These are phyloP conservation scores for Zingel zingel DNA, from an alignment of 2,113 vertebrate genomes.

Conservation along the genomic window DNA sequence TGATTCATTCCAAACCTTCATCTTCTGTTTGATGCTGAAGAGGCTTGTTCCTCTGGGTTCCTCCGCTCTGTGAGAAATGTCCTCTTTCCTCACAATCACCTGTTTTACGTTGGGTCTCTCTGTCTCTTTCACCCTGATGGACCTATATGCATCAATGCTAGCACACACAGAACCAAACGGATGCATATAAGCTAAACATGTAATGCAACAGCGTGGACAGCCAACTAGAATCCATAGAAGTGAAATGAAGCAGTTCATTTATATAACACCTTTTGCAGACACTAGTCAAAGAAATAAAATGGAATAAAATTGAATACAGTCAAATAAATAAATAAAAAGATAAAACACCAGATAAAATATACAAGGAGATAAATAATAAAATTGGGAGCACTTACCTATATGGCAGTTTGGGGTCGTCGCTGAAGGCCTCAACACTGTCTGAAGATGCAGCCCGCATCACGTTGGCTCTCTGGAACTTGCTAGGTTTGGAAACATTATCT, in stretches of 20 bases:
- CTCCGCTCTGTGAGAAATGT: conserved; percentile 85
- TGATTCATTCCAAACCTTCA: conserved; percentile 86
- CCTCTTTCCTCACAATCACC: conserved; percentile 92
- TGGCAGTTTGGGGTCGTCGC: conserved; percentile 87
- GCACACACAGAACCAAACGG: neutral
- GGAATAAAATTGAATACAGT: no score
- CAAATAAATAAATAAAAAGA: no score
- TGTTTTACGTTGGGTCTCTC: conserved; percentile 91
- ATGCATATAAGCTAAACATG: neutral
- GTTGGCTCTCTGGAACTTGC: conserved; percentile 86
- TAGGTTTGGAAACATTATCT: conserved; percentile 76
- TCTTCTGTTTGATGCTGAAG: conserved; percentile 91
- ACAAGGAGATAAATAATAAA: no score
- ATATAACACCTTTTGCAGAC: no score
- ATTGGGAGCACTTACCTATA: conserved; percentile 88
- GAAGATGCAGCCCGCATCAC: conserved; percentile 82
- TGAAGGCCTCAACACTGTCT: conserved; percentile 81
- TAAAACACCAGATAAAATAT: no score
- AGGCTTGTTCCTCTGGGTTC: conserved; percentile 80
- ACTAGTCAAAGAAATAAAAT: no score
- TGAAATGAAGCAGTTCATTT: no score
- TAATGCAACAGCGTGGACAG: neutral
- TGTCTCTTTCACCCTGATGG: conserved; percentile 91
- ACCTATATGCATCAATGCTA: conserved; percentile 94
- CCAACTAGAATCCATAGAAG: neutral